A percentile compares a stretch with the other conserved stretches of the same genome.
These are phyloP conservation scores for Meloe dianella DNA, from an alignment of 2,888 invertebrate genomes.

Conservation along the genomic window DNA sequence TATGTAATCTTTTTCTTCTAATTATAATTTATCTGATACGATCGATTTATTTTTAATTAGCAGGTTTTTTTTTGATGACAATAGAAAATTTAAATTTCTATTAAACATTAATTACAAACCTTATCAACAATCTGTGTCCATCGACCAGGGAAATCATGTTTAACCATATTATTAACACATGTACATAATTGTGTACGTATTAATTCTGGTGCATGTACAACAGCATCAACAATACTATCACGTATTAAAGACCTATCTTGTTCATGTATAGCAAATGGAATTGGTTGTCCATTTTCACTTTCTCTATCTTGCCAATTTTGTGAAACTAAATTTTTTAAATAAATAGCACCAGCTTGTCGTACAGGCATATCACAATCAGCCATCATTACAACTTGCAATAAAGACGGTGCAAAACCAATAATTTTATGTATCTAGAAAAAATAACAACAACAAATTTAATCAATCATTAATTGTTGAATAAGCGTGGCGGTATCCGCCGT, in stretches of 20 bases:
- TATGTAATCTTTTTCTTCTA: no score
- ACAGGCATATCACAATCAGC: conserved; percentile 89
- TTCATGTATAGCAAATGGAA: conserved; percentile 90
- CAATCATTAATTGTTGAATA: neutral
- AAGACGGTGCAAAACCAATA: conserved; percentile 92
- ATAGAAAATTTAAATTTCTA: no score
- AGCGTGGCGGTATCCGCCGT: conserved; percentile 19
- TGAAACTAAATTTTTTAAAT: conserved; percentile 91
- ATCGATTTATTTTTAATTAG: no score
- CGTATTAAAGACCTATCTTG: conserved; percentile 94
- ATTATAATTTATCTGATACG: no score
- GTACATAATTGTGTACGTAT: conserved; percentile 89
- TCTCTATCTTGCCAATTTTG: conserved; percentile 90
- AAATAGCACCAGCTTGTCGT: conserved; percentile 95
- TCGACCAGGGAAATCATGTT: conserved; percentile 92
- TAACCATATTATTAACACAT: conserved; percentile 92
- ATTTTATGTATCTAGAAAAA: conserved; percentile 83
- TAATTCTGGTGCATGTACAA: conserved; percentile 90
- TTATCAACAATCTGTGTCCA: conserved; percentile 97
- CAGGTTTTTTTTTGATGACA: no score
- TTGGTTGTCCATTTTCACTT: conserved; percentile 70
- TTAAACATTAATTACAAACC: conserved; percentile 60
- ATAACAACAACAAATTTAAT: conserved; percentile 10
- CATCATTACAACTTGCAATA: conserved; percentile 93
- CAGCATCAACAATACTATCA: conserved; percentile 93